phyloP scores from a whole-genome alignment of 1,140 invertebrate genomes.

The Bicyclus anynana region DNA sequence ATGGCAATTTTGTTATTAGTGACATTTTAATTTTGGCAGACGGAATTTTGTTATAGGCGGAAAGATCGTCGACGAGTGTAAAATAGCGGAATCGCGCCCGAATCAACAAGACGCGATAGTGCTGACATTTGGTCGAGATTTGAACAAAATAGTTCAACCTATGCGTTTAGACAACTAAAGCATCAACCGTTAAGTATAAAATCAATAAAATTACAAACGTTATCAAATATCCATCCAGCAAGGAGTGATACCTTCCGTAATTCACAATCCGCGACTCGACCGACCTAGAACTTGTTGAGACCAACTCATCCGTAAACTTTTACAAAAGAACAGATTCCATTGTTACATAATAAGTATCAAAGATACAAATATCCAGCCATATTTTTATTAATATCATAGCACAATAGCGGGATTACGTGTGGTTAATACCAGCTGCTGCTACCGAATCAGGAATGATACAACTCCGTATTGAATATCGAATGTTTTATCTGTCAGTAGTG shows the following conservation, averaged over 20 bases:
- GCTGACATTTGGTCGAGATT: too few species aligned
- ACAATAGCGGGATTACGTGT: conserved; percentile 72
- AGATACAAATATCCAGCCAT: conserved; percentile 65
- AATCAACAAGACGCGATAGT: too few species aligned
- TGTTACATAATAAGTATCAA: conserved; percentile 59
- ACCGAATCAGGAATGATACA: conserved; percentile 24
- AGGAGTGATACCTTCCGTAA: conserved; percentile 7
- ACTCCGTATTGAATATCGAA: conserved; percentile 17
- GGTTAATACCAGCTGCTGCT: conserved; percentile 61
- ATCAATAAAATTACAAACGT: conserved; percentile 9
- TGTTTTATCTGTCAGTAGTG: conserved; percentile 6
- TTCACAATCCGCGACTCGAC: conserved; percentile 9
- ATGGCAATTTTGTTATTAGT: too few species aligned
- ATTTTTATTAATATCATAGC: conserved; percentile 73
- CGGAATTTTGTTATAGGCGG: too few species aligned
- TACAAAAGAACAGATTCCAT: conserved; percentile 53
- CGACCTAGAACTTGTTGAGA: conserved; percentile 44
- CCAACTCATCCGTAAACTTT: conserved; percentile 59
- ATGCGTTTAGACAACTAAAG: too few species aligned
- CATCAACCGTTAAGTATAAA: background rate
- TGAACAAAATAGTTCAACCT: too few species aligned
- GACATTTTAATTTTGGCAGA: too few species aligned
- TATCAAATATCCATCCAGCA: conserved; percentile 10
- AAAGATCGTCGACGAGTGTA: too few species aligned
- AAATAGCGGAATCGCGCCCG: too few species aligned